Percentiles rank a stretch among this genome's conserved stretches.
phyloP scores from a whole-genome alignment of 2,113 vertebrate genomes.

The Candoia aspera region DNA sequence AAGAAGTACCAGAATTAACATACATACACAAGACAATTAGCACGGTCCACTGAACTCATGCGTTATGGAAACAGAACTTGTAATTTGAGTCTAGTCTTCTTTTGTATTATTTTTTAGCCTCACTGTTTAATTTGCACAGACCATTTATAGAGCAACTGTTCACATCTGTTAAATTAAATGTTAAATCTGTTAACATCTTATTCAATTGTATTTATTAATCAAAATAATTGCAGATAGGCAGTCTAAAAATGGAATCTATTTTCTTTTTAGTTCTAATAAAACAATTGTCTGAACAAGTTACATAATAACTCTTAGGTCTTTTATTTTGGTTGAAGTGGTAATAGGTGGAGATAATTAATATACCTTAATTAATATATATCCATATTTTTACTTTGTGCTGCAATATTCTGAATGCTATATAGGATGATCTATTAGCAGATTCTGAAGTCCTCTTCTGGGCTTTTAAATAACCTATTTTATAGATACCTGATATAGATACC shows the following conservation, averaged over 20 bases:
- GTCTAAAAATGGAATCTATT: background rate
- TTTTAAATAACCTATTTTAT: background rate
- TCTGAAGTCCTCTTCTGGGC: background rate
- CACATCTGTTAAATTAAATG: background rate
- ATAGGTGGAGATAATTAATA: background rate
- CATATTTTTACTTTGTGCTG: background rate
- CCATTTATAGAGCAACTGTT: background rate
- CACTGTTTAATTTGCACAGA: background rate
- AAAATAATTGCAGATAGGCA: background rate
- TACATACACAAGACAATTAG: background rate
- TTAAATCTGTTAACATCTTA: constrained; percentile 22
- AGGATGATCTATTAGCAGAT: background rate
- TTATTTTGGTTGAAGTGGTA: background rate
- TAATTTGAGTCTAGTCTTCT: background rate
- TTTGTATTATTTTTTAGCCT: constrained; percentile 14
- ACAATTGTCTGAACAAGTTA: background rate
- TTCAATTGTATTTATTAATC: background rate
- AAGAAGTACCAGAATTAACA: constrained; percentile 6
- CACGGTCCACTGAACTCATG: background rate
- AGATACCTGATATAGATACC: background rate
- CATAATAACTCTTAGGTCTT: background rate
- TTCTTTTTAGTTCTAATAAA: background rate
- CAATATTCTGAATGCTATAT: background rate
- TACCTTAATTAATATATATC: background rate
- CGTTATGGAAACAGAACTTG: background rate